phyloP scores from a whole-genome alignment of 2,797 vertebrate species.

The Champsocephalus gunnari region DNA sequence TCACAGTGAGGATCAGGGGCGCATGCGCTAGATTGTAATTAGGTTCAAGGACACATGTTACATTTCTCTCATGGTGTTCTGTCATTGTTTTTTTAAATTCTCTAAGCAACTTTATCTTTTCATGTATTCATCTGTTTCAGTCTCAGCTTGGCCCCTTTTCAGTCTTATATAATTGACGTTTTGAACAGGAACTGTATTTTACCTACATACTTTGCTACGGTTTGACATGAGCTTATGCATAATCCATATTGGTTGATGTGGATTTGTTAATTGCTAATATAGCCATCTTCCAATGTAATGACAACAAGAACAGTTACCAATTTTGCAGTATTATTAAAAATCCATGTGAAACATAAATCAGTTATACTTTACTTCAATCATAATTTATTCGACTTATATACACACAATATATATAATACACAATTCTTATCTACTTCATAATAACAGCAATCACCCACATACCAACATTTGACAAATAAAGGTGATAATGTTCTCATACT shows the following conservation, averaged over 20 bases:
- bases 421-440: background rate
- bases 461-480: background rate
- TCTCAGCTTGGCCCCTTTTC: background rate
- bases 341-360: background rate
- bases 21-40: slow-evolving; percentile 81
- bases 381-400: background rate
- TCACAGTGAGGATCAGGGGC: slow-evolving; percentile 69
- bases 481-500: background rate
- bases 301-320: background rate
- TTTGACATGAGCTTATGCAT: slow-evolving; percentile 10
- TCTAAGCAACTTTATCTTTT: background rate
- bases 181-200: background rate
- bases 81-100: slow-evolving; percentile 26
- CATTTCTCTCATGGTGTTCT: slow-evolving; percentile 66
- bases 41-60: slow-evolving; percentile 83
- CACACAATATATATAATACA: background rate
- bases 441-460: background rate
- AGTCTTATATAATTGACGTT: background rate
- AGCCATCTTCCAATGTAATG: no score
- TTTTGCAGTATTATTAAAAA: background rate
- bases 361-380: background rate
- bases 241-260: slow-evolving; percentile 11
- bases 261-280: slow-evolving; percentile 8
- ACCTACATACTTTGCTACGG: background rate
- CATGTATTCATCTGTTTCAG: background rate